Evolutionary conservation across 1,140 invertebrate genomes (phyloP).

Genomic region (Drosophila sulfurigaster): DNA sequence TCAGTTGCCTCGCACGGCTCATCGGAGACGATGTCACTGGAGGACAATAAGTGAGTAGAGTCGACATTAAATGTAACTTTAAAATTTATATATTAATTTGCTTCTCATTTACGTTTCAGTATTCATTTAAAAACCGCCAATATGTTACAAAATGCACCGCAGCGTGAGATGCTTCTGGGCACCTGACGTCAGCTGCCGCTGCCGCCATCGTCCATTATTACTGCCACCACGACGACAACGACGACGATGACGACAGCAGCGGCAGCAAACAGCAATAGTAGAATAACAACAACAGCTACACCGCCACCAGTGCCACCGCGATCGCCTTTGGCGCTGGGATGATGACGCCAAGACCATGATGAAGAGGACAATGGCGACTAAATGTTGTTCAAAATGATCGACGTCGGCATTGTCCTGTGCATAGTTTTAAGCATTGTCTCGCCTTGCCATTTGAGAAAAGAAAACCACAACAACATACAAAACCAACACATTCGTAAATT

Average conservation of each 20-base stretch:
- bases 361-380: slow-evolving; percentile 30
- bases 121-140: slow-evolving; percentile 81
- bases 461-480: slow-evolving; percentile 25
- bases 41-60: slow-evolving; percentile 80
- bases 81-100: background rate
- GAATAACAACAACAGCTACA: slow-evolving; percentile 37
- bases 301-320: slow-evolving; percentile 73
- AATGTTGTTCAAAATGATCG: slow-evolving; percentile 15
- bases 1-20: slow-evolving; percentile 84
- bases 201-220: slow-evolving; percentile 49
- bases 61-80: background rate
- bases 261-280: slow-evolving; percentile 40
- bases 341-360: slow-evolving; percentile 59
- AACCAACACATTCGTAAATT: slow-evolving; percentile 22
- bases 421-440: slow-evolving; percentile 47
- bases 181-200: slow-evolving; percentile 78
- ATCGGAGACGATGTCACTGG: slow-evolving; percentile 82
- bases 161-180: slow-evolving; percentile 72
- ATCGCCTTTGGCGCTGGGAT: slow-evolving; percentile 71
- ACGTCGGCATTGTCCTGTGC: slow-evolving; percentile 39
- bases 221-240: slow-evolving; percentile 11
- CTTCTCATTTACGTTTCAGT: slow-evolving; percentile 35
- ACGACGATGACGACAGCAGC: background rate
- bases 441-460: slow-evolving; percentile 41
- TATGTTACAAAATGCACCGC: slow-evolving; percentile 77